A percentile compares a stretch with the other conserved stretches of the same genome.
These are phyloP conservation scores for Agrotis exclamationis DNA, from an alignment of 2,888 invertebrate species.

Conservation along the genomic window DNA sequence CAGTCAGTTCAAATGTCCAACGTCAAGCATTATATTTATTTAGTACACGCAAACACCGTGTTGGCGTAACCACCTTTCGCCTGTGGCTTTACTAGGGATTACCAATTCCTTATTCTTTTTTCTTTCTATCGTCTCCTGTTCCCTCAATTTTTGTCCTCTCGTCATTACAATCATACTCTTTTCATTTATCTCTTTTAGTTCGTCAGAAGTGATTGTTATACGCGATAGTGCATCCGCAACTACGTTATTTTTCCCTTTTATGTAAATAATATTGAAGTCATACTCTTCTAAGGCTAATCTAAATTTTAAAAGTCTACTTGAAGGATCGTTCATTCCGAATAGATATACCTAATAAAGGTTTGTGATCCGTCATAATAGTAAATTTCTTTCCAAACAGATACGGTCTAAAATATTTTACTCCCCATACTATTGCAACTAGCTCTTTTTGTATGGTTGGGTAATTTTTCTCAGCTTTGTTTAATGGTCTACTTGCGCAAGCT, in stretches of 20 bases:
- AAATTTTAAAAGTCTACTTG: conserved; percentile 7
- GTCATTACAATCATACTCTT: background rate
- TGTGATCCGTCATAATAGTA: too few relatives aligned
- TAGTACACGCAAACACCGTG: too few relatives aligned
- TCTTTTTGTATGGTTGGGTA: too few relatives aligned
- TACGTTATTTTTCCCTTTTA: conserved; percentile 3
- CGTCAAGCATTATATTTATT: too few relatives aligned
- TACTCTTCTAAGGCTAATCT: background rate
- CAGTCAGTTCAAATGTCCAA: too few relatives aligned
- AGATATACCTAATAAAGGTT: too few relatives aligned
- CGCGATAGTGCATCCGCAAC: background rate
- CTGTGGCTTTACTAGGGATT: conserved; percentile 1
- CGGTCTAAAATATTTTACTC: too few relatives aligned
- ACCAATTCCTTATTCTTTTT: background rate
- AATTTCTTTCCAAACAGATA: too few relatives aligned
- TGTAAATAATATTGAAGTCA: background rate
- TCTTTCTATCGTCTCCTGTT: conserved; percentile 2
- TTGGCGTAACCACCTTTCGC: conserved; percentile 5
- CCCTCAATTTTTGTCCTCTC: conserved; percentile 7
- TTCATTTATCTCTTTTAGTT: conserved; percentile 3
- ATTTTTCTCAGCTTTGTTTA: too few relatives aligned
- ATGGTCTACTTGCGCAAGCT: too few relatives aligned
- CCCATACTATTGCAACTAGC: too few relatives aligned
- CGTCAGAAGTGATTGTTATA: background rate
- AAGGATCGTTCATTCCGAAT: background rate